Evolutionary conservation across 2,113 vertebrate species (phyloP).

Genomic region (Nanorana parkeri): DNA sequence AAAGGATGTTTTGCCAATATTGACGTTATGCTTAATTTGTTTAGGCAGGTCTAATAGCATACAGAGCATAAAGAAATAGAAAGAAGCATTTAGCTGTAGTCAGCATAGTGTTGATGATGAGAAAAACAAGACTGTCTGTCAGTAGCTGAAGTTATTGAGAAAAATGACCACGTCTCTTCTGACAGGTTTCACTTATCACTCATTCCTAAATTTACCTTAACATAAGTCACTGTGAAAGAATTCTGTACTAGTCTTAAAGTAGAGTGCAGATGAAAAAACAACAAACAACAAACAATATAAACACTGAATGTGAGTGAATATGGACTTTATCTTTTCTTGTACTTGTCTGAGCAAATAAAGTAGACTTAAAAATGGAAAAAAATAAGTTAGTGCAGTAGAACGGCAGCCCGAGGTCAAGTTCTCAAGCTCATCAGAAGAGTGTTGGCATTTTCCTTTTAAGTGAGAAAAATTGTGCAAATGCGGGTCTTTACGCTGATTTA

Average conservation of each 20-base stretch:
- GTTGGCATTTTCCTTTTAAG: background rate
- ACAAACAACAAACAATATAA: slow-evolving; percentile 33
- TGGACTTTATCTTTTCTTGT: background rate
- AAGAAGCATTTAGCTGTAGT: slow-evolving; percentile 14
- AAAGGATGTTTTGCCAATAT: slow-evolving; percentile 7
- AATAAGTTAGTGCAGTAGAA: background rate
- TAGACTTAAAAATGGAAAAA: background rate
- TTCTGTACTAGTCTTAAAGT: background rate
- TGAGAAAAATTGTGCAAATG: background rate
- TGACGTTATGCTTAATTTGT: slow-evolving; percentile 12
- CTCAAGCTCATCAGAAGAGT: background rate
- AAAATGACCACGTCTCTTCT: slow-evolving; percentile 44
- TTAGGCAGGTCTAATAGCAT: background rate
- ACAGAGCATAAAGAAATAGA: slow-evolving; percentile 25
- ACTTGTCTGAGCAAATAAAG: slow-evolving; percentile 7
- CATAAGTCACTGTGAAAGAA: slow-evolving; percentile 36
- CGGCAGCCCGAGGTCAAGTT: background rate
- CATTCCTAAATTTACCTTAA: slow-evolving; percentile 41
- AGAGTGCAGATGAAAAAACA: slow-evolving; percentile 21
- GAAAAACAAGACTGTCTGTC: slow-evolving; percentile 47
- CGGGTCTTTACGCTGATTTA: too few relatives aligned
- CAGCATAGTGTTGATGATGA: slow-evolving; percentile 37
- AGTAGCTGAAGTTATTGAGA: slow-evolving; percentile 51
- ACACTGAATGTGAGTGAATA: background rate
- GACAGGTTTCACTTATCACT: slow-evolving; percentile 48